A percentile compares a stretch with the other conserved stretches of the same genome.
Conservation (phyloP, 2,888 invertebrate genomes). For the Polyommatus icarus region DNA sequence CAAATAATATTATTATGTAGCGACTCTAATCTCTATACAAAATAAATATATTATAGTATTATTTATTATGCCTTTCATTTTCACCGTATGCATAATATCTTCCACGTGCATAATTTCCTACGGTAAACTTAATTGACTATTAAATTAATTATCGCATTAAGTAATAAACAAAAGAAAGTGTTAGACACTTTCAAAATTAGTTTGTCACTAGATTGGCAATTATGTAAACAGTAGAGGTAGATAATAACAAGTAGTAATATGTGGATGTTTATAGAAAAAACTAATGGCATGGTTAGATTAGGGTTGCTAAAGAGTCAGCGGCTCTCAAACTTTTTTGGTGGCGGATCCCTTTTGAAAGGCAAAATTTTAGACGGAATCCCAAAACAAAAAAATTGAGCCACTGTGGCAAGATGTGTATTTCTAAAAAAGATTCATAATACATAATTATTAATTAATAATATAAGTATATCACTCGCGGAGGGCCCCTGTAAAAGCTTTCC, state of each 20-base stretch:
- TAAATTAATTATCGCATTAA: conserved; percentile 2
- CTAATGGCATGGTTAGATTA: no score
- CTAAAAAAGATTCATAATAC: no score
- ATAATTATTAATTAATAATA: no score
- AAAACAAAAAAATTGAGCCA: no score
- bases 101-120: conserved; percentile 1
- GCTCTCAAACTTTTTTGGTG: no score
- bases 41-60: not conserved
- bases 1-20: not conserved
- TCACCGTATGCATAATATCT: not conserved
- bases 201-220: not conserved
- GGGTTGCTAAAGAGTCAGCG: no score
- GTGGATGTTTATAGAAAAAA: not conserved
- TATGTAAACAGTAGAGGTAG: not conserved
- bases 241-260: not conserved
- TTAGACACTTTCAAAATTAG: not conserved
- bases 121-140: conserved; percentile 7
- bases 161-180: conserved; percentile 17
- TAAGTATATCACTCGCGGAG: no score
- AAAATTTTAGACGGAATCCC: no score
- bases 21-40: not conserved
- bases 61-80: not conserved
- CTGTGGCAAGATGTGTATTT: no score
- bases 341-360: no score
- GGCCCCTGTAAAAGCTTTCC: no score